phyloP scores from a whole-genome alignment of 2,888 invertebrate species.

The Sabatieria punctata region DNA sequence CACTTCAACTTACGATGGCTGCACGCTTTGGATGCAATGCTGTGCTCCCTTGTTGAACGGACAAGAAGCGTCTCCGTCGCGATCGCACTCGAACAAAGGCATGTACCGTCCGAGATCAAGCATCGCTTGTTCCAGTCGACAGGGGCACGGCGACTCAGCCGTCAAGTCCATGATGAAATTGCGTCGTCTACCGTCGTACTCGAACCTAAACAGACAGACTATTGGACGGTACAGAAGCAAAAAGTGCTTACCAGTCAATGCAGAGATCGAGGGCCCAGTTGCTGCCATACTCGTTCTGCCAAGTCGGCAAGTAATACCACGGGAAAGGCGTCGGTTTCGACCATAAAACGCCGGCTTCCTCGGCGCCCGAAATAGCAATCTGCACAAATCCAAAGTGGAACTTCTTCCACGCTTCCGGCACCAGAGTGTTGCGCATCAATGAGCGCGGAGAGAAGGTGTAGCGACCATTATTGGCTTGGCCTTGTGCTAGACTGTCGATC shows the following conservation, averaged over 20 bases:
- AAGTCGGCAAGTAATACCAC: constrained; percentile 66
- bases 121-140: constrained; percentile 64
- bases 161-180: constrained; percentile 24
- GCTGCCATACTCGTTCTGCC: constrained; percentile 58
- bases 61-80: constrained; percentile 65
- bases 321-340: constrained; percentile 73
- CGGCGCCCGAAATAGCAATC: constrained; percentile 15
- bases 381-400: constrained; percentile 23
- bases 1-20: constrained; percentile 56
- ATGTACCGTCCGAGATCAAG: constrained; percentile 75
- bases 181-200: constrained; percentile 23
- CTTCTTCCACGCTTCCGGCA: constrained; percentile 18
- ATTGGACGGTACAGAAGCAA: not conserved
- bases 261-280: constrained; percentile 69
- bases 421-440: constrained; percentile 13
- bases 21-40: constrained; percentile 78
- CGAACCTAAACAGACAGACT: constrained; percentile 9
- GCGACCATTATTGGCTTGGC: constrained; percentile 19
- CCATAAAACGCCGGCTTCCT: constrained; percentile 52
- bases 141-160: constrained; percentile 49
- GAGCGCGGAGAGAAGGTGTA: constrained; percentile 18
- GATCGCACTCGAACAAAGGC: constrained; percentile 76
- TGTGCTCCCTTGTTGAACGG: constrained; percentile 70
- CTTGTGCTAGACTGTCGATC: constrained; percentile 17
- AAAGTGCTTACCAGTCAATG: constrained; percentile 56